phyloP scores from a whole-genome alignment of 1,140 invertebrate genomes.

The Trinorchestia longiramus region DNA sequence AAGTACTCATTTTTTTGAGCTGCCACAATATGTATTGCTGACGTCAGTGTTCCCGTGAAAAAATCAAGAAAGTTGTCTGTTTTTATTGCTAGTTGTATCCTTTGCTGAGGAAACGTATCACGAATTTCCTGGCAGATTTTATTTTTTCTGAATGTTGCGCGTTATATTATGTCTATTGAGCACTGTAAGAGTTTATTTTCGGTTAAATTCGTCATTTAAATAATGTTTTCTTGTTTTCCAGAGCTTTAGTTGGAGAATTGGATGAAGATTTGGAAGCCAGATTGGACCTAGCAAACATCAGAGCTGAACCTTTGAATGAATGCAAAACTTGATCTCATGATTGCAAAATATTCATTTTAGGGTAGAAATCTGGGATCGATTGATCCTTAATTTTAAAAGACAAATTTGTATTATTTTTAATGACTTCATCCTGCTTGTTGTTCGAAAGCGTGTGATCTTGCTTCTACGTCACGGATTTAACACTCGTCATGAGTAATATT shows the following conservation, averaged over 20 bases:
- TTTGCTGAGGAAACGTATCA: no score
- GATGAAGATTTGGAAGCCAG: constrained; percentile 67
- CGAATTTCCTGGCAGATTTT: not conserved
- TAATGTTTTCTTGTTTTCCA: constrained; percentile 55
- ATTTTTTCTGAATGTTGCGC: not conserved
- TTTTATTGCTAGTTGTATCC: no score
- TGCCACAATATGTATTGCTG: no score
- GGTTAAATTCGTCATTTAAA: not conserved
- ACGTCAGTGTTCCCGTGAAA: no score
- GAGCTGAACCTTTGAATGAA: constrained; percentile 66
- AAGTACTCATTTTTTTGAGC: no score
- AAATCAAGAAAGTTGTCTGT: no score
- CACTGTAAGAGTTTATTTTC: no score
- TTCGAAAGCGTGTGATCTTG: not conserved
- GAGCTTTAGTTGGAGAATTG: constrained; percentile 66
- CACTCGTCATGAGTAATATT: not conserved
- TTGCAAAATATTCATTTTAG: not conserved
- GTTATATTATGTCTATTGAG: not conserved
- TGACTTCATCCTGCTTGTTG: not conserved
- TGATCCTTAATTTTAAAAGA: not conserved
- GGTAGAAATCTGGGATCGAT: not conserved
- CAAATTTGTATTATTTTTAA: not conserved
- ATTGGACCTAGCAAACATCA: constrained; percentile 65
- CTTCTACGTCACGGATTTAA: not conserved
- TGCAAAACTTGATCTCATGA: constrained; percentile 60